Evolutionary conservation across 2,797 vertebrate genomes (phyloP), one percentile per base, ranked within the genome.

Genomic region (Malurus splendens): DNA sequence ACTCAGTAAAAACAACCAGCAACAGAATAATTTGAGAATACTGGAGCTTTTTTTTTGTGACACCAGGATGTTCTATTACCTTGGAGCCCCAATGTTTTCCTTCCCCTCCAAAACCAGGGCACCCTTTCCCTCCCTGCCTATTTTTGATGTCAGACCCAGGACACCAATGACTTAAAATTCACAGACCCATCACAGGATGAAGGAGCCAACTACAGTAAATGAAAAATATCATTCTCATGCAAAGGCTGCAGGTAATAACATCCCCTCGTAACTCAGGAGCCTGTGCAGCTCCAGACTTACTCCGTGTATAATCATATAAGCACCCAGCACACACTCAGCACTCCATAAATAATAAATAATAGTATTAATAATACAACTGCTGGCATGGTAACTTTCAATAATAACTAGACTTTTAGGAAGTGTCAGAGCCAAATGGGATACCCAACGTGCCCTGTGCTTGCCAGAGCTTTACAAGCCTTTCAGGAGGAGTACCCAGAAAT

Each of bases 311-410:
- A 84, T 89, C 92, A 61, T 33, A 86, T 71, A 92, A 92, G 82
- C 80, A 87, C 82, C 90, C 77, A 87, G 85, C 86, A 82, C 91
- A 82, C 57, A 57, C 75, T 85, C 14, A 16, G 90, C 42, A 64
- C 80, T 87, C 79, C 67, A 87, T 95, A 95, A 93, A 93, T 94
- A 95, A 94, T 90, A 89, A 93, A 93, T 92, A 91, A 91, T 77
- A 82, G 24, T 68, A 94, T 91, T 95, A 95, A 92, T 93, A 93
- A 93, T 87, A 84, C 87, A 93, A 79, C 67, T 90, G 62, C 76
- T 61, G 66, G 82, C 80, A 76, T 36, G 47, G 85, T 79, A 87
- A 67, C 87, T 94, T 87, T 84, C 80, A 90, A 54, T 79, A 93
- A 79, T 77, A 87, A 78, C 77, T 86, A 64, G 77, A 83, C 82